Conservation (phyloP, 2,888 invertebrate genomes). For the Pseudeuparius sepicola region DNA sequence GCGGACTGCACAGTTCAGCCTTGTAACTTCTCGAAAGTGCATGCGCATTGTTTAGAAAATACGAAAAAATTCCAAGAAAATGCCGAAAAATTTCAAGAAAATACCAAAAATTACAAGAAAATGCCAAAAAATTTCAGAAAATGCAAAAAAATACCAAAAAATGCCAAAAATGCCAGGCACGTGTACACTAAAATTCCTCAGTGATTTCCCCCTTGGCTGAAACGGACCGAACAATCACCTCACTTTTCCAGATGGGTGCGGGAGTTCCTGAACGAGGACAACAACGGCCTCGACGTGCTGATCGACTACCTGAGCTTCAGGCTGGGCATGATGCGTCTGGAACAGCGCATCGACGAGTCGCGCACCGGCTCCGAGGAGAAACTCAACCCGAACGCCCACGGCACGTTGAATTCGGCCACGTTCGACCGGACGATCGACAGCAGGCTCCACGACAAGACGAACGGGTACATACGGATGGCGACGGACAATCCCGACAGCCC, state of each 20-base stretch:
- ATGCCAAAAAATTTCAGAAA: too few relatives aligned
- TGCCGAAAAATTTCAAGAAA: too few relatives aligned
- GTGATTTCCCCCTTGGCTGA: too few relatives aligned
- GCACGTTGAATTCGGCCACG: constrained; percentile 31
- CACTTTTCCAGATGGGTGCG: constrained; percentile 86
- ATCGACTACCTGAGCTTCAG: constrained; percentile 96
- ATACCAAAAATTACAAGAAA: too few relatives aligned
- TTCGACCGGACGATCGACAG: constrained; percentile 18
- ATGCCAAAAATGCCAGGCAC: too few relatives aligned
- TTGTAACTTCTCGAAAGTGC: too few relatives aligned
- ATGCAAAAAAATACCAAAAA: too few relatives aligned
- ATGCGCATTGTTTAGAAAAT: too few relatives aligned
- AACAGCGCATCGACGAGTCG: constrained; percentile 70
- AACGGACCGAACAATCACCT: too few relatives aligned
- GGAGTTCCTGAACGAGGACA: constrained; percentile 93
- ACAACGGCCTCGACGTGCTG: constrained; percentile 91
- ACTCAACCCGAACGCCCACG: constrained; percentile 43
- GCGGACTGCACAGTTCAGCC: too few relatives aligned
- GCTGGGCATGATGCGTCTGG: constrained; percentile 88
- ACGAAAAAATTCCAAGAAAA: too few relatives aligned
- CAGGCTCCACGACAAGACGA: constrained; percentile 23
- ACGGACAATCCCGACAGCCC: constrained; percentile 56
- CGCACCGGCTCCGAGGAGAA: constrained; percentile 69
- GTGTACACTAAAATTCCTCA: too few relatives aligned
- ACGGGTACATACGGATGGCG: constrained; percentile 40